phyloP scores from a whole-genome alignment of 37 sponge, comb jelly and placozoan genomes.

The Ephydatia muelleri region DNA sequence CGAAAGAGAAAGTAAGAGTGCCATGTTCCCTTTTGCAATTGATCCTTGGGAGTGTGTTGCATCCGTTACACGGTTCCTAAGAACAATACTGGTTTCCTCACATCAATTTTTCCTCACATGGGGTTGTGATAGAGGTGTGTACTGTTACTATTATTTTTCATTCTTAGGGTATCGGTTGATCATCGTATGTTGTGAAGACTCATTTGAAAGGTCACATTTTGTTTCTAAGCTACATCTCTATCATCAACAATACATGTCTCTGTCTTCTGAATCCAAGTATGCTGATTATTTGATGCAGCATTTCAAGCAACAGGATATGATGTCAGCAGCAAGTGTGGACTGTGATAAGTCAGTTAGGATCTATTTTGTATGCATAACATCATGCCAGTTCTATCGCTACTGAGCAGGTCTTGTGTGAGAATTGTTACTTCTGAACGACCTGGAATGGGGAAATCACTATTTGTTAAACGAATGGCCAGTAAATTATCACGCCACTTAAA shows the following conservation, averaged over 20 bases:
- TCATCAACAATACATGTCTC: not conserved
- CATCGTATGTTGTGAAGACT: constrained; percentile 64
- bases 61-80: too few species aligned
- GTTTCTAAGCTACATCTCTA: constrained; percentile 42
- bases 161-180: constrained; percentile 55
- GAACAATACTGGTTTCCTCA: too few species aligned
- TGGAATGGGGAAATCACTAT: constrained; percentile 83
- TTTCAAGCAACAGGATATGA: not conserved
- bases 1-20: too few species aligned
- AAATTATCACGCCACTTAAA: not conserved
- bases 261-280: not conserved
- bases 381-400: not conserved
- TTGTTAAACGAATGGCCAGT: constrained; percentile 45
- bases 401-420: constrained; percentile 48
- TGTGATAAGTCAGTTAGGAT: constrained; percentile 18
- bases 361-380: not conserved
- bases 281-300: constrained; percentile 17
- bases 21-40: too few species aligned
- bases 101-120: too few species aligned
- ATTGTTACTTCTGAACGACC: constrained; percentile 52
- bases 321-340: constrained; percentile 27
- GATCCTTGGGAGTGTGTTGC: too few species aligned
- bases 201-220: constrained; percentile 54
- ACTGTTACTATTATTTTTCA: too few species aligned
- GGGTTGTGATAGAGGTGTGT: too few species aligned